Base-by-base conservation (phyloP, 2,797 vertebrate genomes). In the Jordanella pulchra region DNA sequence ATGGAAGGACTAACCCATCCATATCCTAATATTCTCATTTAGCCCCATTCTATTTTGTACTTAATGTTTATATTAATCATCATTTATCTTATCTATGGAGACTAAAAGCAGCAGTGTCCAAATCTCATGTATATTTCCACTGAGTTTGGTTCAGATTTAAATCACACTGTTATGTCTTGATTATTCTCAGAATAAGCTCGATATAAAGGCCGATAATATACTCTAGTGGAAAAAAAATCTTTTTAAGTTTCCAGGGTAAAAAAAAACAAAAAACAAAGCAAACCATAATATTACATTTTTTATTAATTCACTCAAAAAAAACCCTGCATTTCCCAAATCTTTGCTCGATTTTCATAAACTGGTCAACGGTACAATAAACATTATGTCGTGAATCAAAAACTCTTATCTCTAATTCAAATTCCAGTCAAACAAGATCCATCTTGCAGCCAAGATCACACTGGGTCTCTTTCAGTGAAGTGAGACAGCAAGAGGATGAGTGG, bases 371-470 rank as follows among this genome's bases (percentile, higher is more conserved):
- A 47, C 10, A 18, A 30, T 21, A 10, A 63, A 25, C n/a, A 23
- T 61, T 61, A 25, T 67, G 42, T n/a, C 18, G 55, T 65, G n/a
- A 12, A 27, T 32, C 54, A 23, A 44, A 81, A 71, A 7, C 25
- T 67, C 14, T 13, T 35, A 55, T 64, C n/a, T 27, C 23, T 67
- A 54, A 73, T 67, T 63, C 35, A 39, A 55, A 80, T 51, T 65
- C 3, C 17, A 53, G 21, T 67, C 71, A 45, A 73, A 85, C 44
- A 73, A 69, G 72, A 71, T 51, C 47, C 54, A 28, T 48, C 67
- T 77, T 74, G 39, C 35, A 61, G 81, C 75, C 61, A 75, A 81
- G 77, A 84, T 69, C 78, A 84, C 73, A 87, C 71, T 76, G 71
- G 44, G 75, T 45, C 64, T 83, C 85, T 84, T 87, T 87, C 67